Base-by-base conservation (phyloP, 2,888 invertebrate genomes). In the Eupsilia transversa region DNA sequence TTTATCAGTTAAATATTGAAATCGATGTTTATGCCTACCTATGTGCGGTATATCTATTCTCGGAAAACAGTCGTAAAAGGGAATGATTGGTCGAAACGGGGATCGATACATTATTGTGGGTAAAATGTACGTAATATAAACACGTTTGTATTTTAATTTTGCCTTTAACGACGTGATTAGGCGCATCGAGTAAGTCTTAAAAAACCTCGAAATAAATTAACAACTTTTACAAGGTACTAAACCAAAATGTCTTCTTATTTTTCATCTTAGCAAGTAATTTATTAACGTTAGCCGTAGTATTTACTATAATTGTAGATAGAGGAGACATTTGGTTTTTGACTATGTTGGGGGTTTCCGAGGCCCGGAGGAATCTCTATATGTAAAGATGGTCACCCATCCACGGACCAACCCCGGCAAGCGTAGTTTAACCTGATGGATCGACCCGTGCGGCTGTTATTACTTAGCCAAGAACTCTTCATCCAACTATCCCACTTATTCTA, bases 1-100 rank as follows among this genome's bases (percentile, higher is more conserved):
- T 78, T 83, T 87, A 87, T 87, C 86, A 83, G 80, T 79, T 82
- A 74, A 80, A 88, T 83, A 86, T 86, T 84, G 77, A 78, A 82
- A 80, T 86, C 79, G 77, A 76, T 84, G 75, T 79, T 74, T 73
- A 77, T 73, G n/a, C 46, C 61, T 71, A 71, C 30, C 66, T 64
- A 73, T 70, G 69, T 77, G 68, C 69, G 60, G 60, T 78, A 49
- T 69, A 69, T 73, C 78, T 87, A 77, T 87, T 87, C 74, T 77
- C 17, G 84, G 87, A 80, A 87, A 79, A 70, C 23, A 65, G 57
- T 83, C 78, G 79, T 87, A 87, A 87, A 85, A 74, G 54, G 61
- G 75, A 79, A 85, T 83, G 67, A 81, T 77, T 80, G 70, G 66
- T 73, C 64, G 70, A 77, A 80, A 78, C 79, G 66, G 61, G 77